Evolutionary conservation across 1,140 invertebrate genomes (phyloP), one percentile per base, ranked within the genome.

Genomic region (Tetramorium simillimum): DNA sequence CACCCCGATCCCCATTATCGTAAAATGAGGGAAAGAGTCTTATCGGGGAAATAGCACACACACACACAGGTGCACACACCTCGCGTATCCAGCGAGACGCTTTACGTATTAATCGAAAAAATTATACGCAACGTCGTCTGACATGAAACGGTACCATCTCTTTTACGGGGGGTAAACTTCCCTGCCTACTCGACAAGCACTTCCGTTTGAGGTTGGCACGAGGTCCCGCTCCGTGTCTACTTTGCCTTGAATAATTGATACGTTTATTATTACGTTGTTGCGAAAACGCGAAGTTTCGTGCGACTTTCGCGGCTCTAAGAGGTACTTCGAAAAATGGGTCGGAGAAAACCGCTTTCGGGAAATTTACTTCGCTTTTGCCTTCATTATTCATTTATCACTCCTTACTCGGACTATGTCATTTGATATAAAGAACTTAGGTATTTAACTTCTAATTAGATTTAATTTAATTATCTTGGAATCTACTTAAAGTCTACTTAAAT

Each of bases 51-150:
- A 84, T 75, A 58, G n/a, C 53, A 14, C 18, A 21, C 43, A 14
- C 21, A 43, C 58, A 33, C 43, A 14, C 21, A n/a, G n/a, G n/a
- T n/a, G n/a, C 9, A 14, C 21, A 24, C 82, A 16, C 51, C 60
- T 40, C 53, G 53, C 21, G 9, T 18, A 16, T 5, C 3, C 46
- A 12, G 33, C 56, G 53, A 51, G 46, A 14, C 53, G 70, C 70
- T 88, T 88, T 81, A 81, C 49, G n/a, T 78, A 73, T 84, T 89
- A 89, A 89, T 78, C 49, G 60, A 63, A 89, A 89, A 90, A 89
- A 89, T 82, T 76, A 46, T 70, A 63, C 63, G 58, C 51, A 73
- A 87, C 56, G 60, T 37, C 85, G 53, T 43, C 14, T 56, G 70
- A 46, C 56, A 60, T 65, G 85, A 89, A 89, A 81, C 53, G 81